Evolutionary conservation across 2,888 invertebrate genomes (phyloP).

Genomic region (Lycaena phlaeas): DNA sequence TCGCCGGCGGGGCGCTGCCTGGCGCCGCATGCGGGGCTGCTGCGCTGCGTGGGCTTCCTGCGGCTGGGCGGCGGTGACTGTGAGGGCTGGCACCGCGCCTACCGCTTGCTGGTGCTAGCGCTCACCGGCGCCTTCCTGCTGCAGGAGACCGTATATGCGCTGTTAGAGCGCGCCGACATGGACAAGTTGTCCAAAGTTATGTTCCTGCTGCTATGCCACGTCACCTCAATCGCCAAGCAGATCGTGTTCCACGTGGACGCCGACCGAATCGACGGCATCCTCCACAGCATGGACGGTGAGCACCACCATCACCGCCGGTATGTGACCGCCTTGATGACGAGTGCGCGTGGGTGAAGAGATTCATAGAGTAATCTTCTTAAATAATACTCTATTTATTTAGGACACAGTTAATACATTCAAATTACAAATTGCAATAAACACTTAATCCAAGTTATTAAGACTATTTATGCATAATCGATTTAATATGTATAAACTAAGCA

Average conservation of each 20-base stretch:
- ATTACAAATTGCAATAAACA: no score
- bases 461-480: no score
- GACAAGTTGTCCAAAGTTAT: constrained; percentile 49
- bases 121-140: constrained; percentile 31
- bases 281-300: constrained; percentile 28
- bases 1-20: constrained; percentile 12
- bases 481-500: no score
- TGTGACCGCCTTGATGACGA: no score
- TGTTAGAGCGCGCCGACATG: constrained; percentile 44
- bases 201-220: constrained; percentile 58
- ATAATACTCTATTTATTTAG: no score
- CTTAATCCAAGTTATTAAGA: no score
- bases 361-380: no score
- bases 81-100: constrained; percentile 20
- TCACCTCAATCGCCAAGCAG: constrained; percentile 55
- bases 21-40: constrained; percentile 12
- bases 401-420: no score
- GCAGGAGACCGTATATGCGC: constrained; percentile 39
- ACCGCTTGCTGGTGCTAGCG: constrained; percentile 30
- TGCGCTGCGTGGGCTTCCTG: constrained; percentile 16
- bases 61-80: constrained; percentile 15
- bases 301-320: no score
- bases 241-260: constrained; percentile 37
- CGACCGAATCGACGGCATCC: constrained; percentile 26
- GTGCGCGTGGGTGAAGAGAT: no score